These are phyloP conservation scores for Diachasmimorpha longicaudata DNA, from an alignment of 1,140 invertebrate species.

Conservation along the genomic window DNA sequence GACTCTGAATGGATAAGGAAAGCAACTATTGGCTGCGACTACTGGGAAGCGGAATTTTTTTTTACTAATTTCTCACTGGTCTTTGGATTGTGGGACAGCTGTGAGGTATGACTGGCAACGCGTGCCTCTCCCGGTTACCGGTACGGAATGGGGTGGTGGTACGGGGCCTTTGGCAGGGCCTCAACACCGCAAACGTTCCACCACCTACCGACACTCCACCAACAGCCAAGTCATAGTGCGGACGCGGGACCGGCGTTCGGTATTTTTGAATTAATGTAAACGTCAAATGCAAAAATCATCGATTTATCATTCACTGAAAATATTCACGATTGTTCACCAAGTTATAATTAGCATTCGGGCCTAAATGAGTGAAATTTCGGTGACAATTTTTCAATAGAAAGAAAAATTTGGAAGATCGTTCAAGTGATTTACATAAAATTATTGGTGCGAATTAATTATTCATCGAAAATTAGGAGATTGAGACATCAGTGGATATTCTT, in stretches of 20 bases:
- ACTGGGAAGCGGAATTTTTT: too few species aligned
- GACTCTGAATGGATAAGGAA: neutral
- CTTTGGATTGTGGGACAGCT: neutral
- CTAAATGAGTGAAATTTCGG: too few species aligned
- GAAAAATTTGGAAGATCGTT: too few species aligned
- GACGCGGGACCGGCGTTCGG: conserved; percentile 16
- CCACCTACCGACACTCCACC: conserved; percentile 40
- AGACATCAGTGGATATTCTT: too few species aligned
- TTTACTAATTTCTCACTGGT: neutral
- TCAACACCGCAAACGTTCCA: conserved; percentile 34
- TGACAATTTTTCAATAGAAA: too few species aligned
- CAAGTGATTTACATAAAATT: too few species aligned
- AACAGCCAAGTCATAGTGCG: conserved; percentile 40
- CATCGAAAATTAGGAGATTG: too few species aligned
- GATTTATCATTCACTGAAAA: neutral
- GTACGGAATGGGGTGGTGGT: neutral
- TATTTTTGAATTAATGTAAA: neutral
- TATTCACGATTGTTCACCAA: too few species aligned
- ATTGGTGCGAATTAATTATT: too few species aligned
- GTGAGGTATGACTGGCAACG: neutral
- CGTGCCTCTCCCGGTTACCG: neutral
- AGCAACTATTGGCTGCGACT: too few species aligned
- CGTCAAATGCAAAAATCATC: neutral
- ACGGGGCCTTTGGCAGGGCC: conserved; percentile 30
- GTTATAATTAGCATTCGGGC: too few species aligned